Evolutionary conservation across 2,113 vertebrate species (phyloP).

Genomic region (Nyctereutes procyonoides): DNA sequence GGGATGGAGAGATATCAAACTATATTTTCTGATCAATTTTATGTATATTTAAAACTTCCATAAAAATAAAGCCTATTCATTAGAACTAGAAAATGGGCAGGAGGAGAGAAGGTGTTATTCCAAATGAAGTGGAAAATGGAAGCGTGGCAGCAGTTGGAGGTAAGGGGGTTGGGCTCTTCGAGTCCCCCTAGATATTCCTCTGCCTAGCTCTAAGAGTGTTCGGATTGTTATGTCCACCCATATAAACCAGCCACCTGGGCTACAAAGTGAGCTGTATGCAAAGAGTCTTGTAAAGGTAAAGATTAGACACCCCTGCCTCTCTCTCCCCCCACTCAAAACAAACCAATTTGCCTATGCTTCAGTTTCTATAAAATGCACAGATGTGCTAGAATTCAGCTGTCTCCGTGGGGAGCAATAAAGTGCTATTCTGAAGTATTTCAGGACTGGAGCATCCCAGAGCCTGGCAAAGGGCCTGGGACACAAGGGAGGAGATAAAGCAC

Average conservation of each 20-base stretch:
- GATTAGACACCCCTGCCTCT: neutral
- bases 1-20: neutral
- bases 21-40: neutral
- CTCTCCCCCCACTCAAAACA: neutral
- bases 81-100: neutral
- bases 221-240: neutral
- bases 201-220: neutral
- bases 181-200: neutral
- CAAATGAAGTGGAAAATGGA: neutral
- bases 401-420: slow-evolving; percentile 41
- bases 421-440: slow-evolving; percentile 52
- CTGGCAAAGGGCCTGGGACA: slow-evolving; percentile 39
- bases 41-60: neutral
- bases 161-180: neutral
- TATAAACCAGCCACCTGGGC: neutral
- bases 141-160: neutral
- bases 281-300: neutral
- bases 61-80: neutral
- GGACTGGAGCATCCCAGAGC: neutral
- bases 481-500: slow-evolving; percentile 55
- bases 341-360: slow-evolving; percentile 22
- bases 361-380: slow-evolving; percentile 61
- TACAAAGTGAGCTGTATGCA: neutral
- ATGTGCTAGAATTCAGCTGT: slow-evolving; percentile 57
- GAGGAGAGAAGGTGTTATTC: neutral